phyloP scores from a whole-genome alignment of 1,140 invertebrate genomes.

The Papilio polyxenes region DNA sequence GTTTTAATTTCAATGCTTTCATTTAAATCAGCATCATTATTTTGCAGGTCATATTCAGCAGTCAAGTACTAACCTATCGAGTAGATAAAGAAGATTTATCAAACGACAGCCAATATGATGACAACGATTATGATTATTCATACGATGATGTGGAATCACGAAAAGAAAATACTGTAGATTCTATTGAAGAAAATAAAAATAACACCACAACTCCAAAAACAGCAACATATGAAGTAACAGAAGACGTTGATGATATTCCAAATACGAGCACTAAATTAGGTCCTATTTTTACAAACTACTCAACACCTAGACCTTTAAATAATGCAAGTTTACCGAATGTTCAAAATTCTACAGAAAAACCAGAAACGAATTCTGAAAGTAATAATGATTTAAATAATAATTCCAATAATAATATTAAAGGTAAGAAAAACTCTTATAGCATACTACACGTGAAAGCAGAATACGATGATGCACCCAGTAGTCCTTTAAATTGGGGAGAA shows the following conservation, averaged over 20 bases:
- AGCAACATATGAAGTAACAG: slow-evolving; percentile 60
- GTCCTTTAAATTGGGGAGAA: neutral
- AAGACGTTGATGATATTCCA: slow-evolving; percentile 58
- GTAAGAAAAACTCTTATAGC: slow-evolving; percentile 51
- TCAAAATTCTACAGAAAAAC: slow-evolving; percentile 17
- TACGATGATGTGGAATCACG: neutral
- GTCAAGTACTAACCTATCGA: neutral
- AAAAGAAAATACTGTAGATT: neutral
- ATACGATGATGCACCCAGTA: slow-evolving; percentile 44
- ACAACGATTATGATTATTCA: slow-evolving; percentile 2
- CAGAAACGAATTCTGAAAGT: slow-evolving; percentile 15
- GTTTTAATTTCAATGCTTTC: too few relatives aligned
- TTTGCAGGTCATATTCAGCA: neutral
- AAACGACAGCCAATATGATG: neutral
- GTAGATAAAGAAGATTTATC: neutral
- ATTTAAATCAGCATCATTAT: neutral
- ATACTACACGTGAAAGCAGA: slow-evolving; percentile 55
- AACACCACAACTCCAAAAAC: neutral
- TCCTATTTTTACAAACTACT: slow-evolving; percentile 55
- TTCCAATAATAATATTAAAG: slow-evolving; percentile 39
- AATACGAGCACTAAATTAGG: slow-evolving; percentile 48
- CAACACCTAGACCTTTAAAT: slow-evolving; percentile 48
- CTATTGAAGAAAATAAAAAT: neutral
- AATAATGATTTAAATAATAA: slow-evolving; percentile 27
- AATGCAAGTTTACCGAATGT: slow-evolving; percentile 34